Conservation (phyloP, 2,797 vertebrate species). For the Rhinichthys osculus region DNA sequence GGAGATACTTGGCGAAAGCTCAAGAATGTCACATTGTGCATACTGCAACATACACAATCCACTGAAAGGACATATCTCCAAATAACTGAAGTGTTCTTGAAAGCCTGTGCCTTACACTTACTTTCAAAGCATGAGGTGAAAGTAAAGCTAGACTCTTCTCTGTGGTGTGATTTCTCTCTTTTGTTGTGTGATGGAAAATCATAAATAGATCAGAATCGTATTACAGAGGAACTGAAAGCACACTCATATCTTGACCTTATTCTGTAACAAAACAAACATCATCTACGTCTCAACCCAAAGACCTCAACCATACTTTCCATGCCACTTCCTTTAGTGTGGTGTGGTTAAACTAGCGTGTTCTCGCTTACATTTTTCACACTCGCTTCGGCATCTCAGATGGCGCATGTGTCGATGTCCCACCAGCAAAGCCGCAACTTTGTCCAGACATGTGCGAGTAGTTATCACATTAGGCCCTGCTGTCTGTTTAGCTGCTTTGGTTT, state of each 20-base stretch:
- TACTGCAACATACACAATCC: conserved; percentile 20
- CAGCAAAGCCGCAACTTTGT: conserved; percentile 58
- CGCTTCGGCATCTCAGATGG: conserved; percentile 62
- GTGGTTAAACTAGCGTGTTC: conserved; percentile 67
- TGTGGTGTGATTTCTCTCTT: neutral
- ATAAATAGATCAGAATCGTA: conserved; percentile 12
- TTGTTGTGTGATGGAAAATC: conserved; percentile 23
- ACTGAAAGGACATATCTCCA: neutral
- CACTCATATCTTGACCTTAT: conserved; percentile 66
- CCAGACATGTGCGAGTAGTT: conserved; percentile 60
- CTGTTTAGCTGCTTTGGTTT: conserved; percentile 49
- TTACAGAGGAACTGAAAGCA: conserved; percentile 24
- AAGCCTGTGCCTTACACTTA: neutral
- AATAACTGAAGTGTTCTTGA: conserved; percentile 32
- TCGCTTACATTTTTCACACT: conserved; percentile 57
- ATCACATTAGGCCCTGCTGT: conserved; percentile 58
- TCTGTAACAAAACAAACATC: conserved; percentile 67
- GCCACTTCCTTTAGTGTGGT: conserved; percentile 73
- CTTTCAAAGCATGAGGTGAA: neutral
- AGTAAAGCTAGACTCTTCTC: neutral
- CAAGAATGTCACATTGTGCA: conserved; percentile 30
- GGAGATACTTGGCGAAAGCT: conserved; percentile 20
- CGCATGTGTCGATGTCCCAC: conserved; percentile 52
- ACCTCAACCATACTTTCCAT: conserved; percentile 67
- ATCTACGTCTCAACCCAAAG: conserved; percentile 68